Base-by-base conservation (phyloP, 2,888 invertebrate species). In the Brenthis ino region DNA sequence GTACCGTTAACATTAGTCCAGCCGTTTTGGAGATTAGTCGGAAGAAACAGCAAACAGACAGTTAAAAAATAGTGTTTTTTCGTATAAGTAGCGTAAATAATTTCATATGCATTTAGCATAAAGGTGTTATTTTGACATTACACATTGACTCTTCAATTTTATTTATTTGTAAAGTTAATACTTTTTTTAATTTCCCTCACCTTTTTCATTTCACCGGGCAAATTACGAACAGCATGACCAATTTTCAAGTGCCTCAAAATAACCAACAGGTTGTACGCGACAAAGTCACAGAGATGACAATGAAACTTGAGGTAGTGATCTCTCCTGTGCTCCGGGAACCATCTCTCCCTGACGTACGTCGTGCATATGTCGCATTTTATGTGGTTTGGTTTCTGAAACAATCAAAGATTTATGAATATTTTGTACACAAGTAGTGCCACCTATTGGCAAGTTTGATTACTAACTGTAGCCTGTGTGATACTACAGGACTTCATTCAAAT, bases 61-160 rank as follows among this genome's bases (percentile, higher is more conserved):
- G 33, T 16, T 6, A 43, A 20, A 51, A 51, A 63, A 5, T 16
- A 53, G 51, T 13, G 33, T 54, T 11, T 37, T 1, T 53, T 53
- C 13, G 20, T 1, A 79, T 74, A 28, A 3, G 0, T 4, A 28
- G 5, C 28, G 28, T 4, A 28, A 4, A 28, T 0, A 28, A 28
- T 28, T 28, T 5, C 0, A 28, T 28, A 28, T 28, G 28, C 28
- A 28, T 28, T 28, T 28, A 28, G 28, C 5, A 28, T 0, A 28
- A 28, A 28, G 28, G 5, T 3, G 28, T 28, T 28, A 28, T 28
- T 28, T 28, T 5, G 4, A 28, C 28, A 28, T 28, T 28, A 28
- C 28, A 28, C 28, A 28, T 3, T 3, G 28, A 28, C 4, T n/a
- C 86, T 87, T 74, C 0, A 50, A 67, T n/a, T 47, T 14, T 33